Base-by-base conservation (phyloP, 2,113 vertebrate species). In the Sander vitreus region DNA sequence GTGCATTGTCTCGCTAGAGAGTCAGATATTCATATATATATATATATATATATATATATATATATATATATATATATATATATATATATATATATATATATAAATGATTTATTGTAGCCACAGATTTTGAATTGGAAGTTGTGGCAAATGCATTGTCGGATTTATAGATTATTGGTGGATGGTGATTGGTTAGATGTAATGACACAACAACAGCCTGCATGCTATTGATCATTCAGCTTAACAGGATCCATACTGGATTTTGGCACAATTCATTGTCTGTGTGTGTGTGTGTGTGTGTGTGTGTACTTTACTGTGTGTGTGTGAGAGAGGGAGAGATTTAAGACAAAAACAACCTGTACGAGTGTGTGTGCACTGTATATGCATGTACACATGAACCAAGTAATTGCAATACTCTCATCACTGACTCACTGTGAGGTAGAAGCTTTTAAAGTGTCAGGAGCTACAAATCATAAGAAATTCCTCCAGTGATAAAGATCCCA, bases 181-280 rank as follows among this genome's bases (percentile, higher is more conserved):
- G 53, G 21, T 53, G 51, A 82, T 72, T 67, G 65, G 79, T 21
- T 15, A 5, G 47, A 66, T 58, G 36, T 15, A 71, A 48, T 23
- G 43, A 25, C 39, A 54, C 51, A 66, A 27, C 60, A 36, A 3
- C 50, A 68, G 76, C 47, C n/a, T 43, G 76, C 58, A 43, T 36
- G 58, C 23, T 48, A 88, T 85, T 67, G 78, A 88, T 78, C 77
- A 14, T 43, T 59, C n/a, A 83, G 67, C 57, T 75, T 64, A 63
- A 50, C 57, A 50, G 50, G 48, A 69, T 80, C 54, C 19, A 30
- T 73, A 76, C 14, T 59, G 51, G 27, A 54, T 36, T 57, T 57
- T 36, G 51, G n/a, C 50, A 67, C 14, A 13, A 33, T n/a, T 62
- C n/a, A 25, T 25, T 25, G 25, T 25, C 25, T 57, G 9, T 36